Conservation (phyloP, 1,140 invertebrate species). For the Eulimnadia texana region DNA sequence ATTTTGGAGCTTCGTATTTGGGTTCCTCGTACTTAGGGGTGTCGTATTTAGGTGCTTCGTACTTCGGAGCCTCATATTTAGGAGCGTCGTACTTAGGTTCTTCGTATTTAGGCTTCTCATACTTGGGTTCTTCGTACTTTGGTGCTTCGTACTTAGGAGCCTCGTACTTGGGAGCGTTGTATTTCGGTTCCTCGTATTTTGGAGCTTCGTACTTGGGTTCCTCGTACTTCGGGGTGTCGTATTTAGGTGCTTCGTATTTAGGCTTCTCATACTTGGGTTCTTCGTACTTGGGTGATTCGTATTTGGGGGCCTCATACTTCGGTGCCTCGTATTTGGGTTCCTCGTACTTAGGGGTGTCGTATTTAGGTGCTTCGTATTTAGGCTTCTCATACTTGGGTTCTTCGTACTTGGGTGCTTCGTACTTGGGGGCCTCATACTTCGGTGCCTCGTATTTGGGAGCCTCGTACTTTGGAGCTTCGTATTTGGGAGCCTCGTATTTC, state of each 20-base stretch:
- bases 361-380: neutral
- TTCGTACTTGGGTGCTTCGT: neutral
- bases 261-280: conserved; percentile 1
- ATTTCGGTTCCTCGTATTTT: neutral
- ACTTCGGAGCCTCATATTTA: conserved; percentile 2
- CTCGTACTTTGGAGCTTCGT: conserved; percentile 4
- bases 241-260: neutral
- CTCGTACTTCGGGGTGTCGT: neutral
- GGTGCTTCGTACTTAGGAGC: conserved; percentile 3
- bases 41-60: neutral
- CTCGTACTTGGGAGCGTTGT: neutral
- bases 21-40: neutral
- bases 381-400: conserved; percentile 1
- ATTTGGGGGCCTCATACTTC: neutral
- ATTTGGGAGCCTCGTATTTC: neutral
- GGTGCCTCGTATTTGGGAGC: neutral
- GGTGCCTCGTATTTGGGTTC: neutral
- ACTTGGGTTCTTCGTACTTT: neutral
- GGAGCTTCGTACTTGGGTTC: neutral
- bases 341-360: neutral
- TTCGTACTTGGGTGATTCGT: neutral
- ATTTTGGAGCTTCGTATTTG: neutral
- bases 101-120: neutral
- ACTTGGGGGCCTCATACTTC: neutral
- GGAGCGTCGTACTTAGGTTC: neutral